Evolutionary conservation across 2,113 vertebrate genomes (phyloP).

Genomic region (Danio rerio): GRCz12tu NC_133188.1:29359001-29359500

Average conservation of each 20-base stretch:
- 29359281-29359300: slow-evolving; percentile 55
- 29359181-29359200: slow-evolving; percentile 47
- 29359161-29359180: slow-evolving; percentile 57
- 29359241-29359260: slow-evolving; percentile 60
- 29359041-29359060: slow-evolving; percentile 33
- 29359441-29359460: slow-evolving; percentile 79
- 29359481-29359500: slow-evolving; percentile 75
- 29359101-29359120: not conserved
- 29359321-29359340: slow-evolving; percentile 44
- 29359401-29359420: slow-evolving; percentile 86
- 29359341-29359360: slow-evolving; percentile 28
- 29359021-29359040: slow-evolving; percentile 12
- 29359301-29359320: slow-evolving; percentile 51
- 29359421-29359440: slow-evolving; percentile 87
- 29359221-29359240: slow-evolving; percentile 54
- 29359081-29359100: not conserved
- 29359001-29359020: slow-evolving; percentile 30
- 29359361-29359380: slow-evolving; percentile 42
- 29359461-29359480: slow-evolving; percentile 80
- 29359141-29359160: slow-evolving; percentile 46
- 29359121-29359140: slow-evolving; percentile 18
- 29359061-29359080: slow-evolving; percentile 32
- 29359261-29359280: slow-evolving; percentile 59
- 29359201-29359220: slow-evolving; percentile 46
- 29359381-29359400: slow-evolving; percentile 69